Conservation (phyloP, 2,113 vertebrate species). For the Pantherophis guttatus region DNA sequence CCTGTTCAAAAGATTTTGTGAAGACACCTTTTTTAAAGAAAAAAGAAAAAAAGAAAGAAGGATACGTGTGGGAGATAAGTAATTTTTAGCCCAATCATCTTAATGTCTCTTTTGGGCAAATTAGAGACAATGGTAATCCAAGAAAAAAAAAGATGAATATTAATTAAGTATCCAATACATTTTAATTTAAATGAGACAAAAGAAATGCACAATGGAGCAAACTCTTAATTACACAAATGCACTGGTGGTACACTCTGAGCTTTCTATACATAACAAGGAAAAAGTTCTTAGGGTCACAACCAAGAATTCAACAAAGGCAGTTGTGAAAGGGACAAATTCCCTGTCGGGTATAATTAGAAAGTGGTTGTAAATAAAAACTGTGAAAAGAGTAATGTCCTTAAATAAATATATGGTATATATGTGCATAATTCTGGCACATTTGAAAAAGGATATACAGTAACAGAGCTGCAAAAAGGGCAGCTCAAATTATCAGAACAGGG, state of each 20-base stretch:
- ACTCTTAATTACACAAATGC: neutral
- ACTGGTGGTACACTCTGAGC: neutral
- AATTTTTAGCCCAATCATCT: neutral
- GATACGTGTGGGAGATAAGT: neutral
- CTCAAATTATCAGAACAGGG: neutral
- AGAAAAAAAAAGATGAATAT: neutral
- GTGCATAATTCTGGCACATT: neutral
- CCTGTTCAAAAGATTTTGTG: neutral
- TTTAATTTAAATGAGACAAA: neutral
- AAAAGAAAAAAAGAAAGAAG: neutral
- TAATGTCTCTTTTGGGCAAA: neutral
- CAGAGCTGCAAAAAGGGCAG: neutral
- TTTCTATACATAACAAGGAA: neutral
- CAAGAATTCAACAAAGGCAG: neutral
- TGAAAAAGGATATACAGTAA: neutral
- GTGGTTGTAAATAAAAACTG: neutral
- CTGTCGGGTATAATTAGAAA: neutral
- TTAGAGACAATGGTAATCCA: neutral
- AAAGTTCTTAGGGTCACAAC: neutral
- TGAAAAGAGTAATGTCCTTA: neutral
- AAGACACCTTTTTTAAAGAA: neutral
- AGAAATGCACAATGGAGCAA: neutral
- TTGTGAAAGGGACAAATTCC: neutral
- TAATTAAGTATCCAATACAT: neutral
- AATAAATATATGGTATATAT: neutral